Percentiles rank a stretch among this genome's conserved stretches.
phyloP scores from a whole-genome alignment of 2,888 invertebrate species.

The Cephus nigrinus region DNA sequence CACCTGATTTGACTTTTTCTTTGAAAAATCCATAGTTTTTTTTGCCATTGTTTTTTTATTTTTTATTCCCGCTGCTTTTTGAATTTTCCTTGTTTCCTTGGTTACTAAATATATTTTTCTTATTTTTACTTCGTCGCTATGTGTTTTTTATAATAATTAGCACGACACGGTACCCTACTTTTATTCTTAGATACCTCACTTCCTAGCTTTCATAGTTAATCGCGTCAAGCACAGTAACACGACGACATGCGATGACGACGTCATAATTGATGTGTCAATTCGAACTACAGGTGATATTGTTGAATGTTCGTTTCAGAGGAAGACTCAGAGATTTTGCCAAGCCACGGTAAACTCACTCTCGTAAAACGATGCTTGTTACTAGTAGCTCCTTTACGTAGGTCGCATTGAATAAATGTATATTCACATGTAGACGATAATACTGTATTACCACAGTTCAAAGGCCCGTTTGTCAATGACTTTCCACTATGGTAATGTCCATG shows the following conservation, averaged over 20 bases:
- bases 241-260: background rate
- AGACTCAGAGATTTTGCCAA: constrained; percentile 65
- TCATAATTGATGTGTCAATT: background rate
- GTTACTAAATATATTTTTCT: background rate
- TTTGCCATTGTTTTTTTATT: background rate
- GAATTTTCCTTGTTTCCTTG: background rate
- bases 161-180: background rate
- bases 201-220: background rate
- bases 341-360: constrained; percentile 56
- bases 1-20: background rate
- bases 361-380: background rate
- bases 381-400: background rate
- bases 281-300: background rate
- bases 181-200: background rate
- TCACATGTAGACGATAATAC: background rate
- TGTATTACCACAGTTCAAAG: background rate
- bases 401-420: background rate
- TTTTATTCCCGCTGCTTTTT: background rate
- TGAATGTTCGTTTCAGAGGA: constrained; percentile 59
- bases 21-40: background rate
- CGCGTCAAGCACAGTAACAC: background rate
- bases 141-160: background rate
- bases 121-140: background rate
- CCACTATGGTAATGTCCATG: background rate
- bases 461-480: background rate